phyloP scores from a whole-genome alignment of 2,888 invertebrate genomes.

The Liposcelis brunnea region DNA sequence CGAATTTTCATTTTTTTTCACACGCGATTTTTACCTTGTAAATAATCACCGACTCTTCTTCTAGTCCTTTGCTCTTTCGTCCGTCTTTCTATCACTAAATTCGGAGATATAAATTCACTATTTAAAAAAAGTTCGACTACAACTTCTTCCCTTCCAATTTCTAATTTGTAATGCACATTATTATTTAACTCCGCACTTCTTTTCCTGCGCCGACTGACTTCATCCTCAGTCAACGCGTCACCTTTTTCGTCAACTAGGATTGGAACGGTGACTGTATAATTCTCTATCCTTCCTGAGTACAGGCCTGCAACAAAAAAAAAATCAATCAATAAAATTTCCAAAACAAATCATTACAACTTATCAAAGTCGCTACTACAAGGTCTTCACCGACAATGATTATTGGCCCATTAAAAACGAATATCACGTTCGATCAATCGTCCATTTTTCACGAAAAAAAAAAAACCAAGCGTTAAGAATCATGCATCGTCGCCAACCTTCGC shows the following conservation, averaged over 20 bases:
- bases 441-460: no score
- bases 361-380: no score
- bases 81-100: conserved; percentile 4
- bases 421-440: no score
- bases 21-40: not conserved
- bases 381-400: no score
- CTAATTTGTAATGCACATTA: not conserved
- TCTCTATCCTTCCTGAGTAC: conserved; percentile 1
- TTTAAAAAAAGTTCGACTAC: not conserved
- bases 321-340: not conserved
- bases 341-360: no score
- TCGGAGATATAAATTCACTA: conserved; percentile 3
- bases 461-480: no score
- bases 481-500: no score
- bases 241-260: not conserved
- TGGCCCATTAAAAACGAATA: no score
- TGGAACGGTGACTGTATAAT: not conserved
- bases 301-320: conserved; percentile 3
- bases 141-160: not conserved
- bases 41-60: not conserved
- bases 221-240: not conserved
- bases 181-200: not conserved
- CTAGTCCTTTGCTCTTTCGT: not conserved
- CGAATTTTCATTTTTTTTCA: no score
- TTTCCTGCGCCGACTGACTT: not conserved